Evolutionary conservation across 2,888 invertebrate species (phyloP).

Genomic region (Siphlonurus alternatus): DNA sequence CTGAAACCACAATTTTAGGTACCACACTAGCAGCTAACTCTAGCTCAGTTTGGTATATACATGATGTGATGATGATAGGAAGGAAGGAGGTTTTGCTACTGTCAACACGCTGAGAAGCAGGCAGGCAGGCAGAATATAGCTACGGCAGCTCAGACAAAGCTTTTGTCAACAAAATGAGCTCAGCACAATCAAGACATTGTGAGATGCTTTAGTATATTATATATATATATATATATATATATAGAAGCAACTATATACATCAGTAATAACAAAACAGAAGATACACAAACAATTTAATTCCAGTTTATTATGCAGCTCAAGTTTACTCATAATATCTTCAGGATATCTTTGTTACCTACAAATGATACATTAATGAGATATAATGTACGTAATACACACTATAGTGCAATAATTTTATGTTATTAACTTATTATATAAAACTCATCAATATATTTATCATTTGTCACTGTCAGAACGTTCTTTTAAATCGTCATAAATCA

Average conservation of each 20-base stretch:
- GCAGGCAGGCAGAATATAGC: too few relatives aligned
- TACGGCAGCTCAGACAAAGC: neutral
- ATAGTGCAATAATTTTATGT: too few relatives aligned
- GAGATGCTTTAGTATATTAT: neutral
- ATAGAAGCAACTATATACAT: neutral
- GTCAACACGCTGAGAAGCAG: neutral
- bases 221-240: neutral
- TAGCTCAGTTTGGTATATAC: neutral
- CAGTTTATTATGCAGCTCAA: neutral
- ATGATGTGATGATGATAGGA: too few relatives aligned
- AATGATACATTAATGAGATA: neutral
- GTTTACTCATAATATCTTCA: neutral
- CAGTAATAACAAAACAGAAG: neutral
- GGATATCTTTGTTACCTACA: neutral
- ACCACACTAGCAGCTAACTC: neutral
- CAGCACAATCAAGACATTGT: neutral
- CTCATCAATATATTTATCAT: too few relatives aligned
- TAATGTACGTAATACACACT: too few relatives aligned
- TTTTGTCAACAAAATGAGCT: neutral
- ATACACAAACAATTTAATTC: neutral
- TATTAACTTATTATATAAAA: too few relatives aligned
- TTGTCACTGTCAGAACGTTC: too few relatives aligned
- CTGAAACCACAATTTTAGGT: neutral
- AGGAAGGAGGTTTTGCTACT: too few relatives aligned
- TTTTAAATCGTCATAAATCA: too few relatives aligned